phyloP scores from a whole-genome alignment of 1,140 invertebrate genomes.

The Eupeodes corollae region DNA sequence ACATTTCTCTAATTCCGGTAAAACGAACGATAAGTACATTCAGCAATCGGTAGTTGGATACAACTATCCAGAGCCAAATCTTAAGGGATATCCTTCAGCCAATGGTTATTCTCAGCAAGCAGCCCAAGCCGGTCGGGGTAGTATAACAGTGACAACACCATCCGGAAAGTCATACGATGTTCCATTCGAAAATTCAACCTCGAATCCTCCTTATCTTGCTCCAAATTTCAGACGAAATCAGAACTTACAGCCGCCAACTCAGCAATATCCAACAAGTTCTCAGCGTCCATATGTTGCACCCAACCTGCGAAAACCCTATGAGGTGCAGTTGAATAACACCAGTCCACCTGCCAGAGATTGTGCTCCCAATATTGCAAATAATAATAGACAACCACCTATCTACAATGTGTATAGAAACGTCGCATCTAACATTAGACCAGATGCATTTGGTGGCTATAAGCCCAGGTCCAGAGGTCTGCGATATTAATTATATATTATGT shows the following conservation, averaged over 20 bases:
- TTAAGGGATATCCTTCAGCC: conserved; percentile 27
- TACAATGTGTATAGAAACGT: conserved; percentile 5
- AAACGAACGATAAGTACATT: neutral
- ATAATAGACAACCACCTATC: conserved; percentile 5
- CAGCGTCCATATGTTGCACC: conserved; percentile 31
- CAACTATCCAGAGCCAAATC: conserved; percentile 24
- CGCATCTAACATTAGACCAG: conserved; percentile 11
- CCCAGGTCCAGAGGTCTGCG: too few relatives aligned
- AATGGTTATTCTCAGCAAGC: conserved; percentile 18
- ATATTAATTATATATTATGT: too few relatives aligned
- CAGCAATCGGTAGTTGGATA: conserved; percentile 3
- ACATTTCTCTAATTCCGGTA: conserved; percentile 9
- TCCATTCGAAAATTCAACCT: conserved; percentile 20
- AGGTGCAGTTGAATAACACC: conserved; percentile 18
- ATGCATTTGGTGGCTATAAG: conserved; percentile 8
- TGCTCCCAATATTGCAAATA: neutral
- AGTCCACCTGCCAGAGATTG: conserved; percentile 13
- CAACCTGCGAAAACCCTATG: conserved; percentile 20
- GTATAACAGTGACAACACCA: conserved; percentile 27
- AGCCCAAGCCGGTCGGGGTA: conserved; percentile 8
- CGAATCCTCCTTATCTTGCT: neutral
- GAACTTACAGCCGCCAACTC: neutral
- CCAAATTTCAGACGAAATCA: neutral
- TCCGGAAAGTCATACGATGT: conserved; percentile 30
- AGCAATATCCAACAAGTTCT: conserved; percentile 18